These are phyloP conservation scores for Pluvianellus socialis DNA, from an alignment of 2,113 vertebrate species.

Conservation along the genomic window DNA sequence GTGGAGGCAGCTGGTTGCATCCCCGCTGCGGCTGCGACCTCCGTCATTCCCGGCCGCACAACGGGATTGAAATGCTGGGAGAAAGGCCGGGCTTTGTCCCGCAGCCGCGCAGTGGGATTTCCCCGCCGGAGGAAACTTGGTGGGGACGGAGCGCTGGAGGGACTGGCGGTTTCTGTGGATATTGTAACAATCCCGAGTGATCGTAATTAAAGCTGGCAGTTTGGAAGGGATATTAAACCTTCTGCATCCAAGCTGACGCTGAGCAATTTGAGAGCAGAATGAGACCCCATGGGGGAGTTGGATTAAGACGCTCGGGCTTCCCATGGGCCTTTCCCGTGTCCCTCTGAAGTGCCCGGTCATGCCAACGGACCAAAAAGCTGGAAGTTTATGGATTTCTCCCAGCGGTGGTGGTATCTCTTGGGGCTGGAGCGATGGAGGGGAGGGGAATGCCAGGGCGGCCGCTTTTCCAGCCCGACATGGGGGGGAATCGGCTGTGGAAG, in stretches of 20 bases:
- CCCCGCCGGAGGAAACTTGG: background rate
- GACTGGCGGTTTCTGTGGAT: background rate
- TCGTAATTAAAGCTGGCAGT: background rate
- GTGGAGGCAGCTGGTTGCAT: background rate
- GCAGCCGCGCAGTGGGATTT: rapidly evolving
- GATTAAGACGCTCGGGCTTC: background rate
- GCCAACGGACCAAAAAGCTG: background rate
- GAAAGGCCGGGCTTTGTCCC: background rate
- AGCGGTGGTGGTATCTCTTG: background rate
- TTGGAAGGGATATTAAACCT: constrained; percentile 26
- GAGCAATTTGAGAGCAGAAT: background rate
- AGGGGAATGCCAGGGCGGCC: rapidly evolving
- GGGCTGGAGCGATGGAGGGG: background rate
- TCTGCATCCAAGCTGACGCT: background rate
- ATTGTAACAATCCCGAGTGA: background rate
- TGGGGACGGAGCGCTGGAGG: background rate
- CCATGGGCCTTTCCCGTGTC: background rate
- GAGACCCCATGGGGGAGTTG: background rate
- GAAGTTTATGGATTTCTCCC: background rate
- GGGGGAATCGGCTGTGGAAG: rapidly evolving
- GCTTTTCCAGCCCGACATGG: rapidly evolving
- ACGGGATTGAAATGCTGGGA: background rate
- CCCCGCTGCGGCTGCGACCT: background rate
- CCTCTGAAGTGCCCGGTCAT: background rate
- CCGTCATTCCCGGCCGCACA: rapidly evolving